These are phyloP conservation scores for Lordiphosa mommai DNA, from an alignment of 1,140 invertebrate genomes.

Conservation along the genomic window DNA sequence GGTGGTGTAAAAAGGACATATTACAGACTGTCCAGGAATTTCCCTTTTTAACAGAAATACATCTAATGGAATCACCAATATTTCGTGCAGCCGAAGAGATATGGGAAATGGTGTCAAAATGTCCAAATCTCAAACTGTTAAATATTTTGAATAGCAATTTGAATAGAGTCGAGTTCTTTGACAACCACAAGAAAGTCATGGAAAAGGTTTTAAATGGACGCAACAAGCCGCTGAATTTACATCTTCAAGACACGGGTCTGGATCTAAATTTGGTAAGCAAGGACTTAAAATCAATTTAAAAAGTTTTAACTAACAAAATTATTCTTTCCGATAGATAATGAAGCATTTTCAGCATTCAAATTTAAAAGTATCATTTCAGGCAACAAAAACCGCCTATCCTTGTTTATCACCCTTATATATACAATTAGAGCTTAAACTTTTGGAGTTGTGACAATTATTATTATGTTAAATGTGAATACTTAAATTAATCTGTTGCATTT, in stretches of 20 bases:
- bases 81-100: slow-evolving; percentile 14
- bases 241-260: neutral
- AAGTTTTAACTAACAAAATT: neutral
- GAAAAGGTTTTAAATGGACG: slow-evolving; percentile 1
- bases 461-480: neutral
- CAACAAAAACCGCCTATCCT: too few species aligned
- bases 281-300: neutral
- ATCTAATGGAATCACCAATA: slow-evolving; percentile 17
- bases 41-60: slow-evolving; percentile 17
- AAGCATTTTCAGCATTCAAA: slow-evolving; percentile 17
- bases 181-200: slow-evolving; percentile 7
- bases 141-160: slow-evolving; percentile 7
- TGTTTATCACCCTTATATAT: neutral
- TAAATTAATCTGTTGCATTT: neutral
- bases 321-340: slow-evolving; percentile 11
- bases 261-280: slow-evolving; percentile 8
- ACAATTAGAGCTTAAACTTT: neutral
- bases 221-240: neutral
- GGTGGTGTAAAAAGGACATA: slow-evolving; percentile 6
- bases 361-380: slow-evolving; percentile 5
- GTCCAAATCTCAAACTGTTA: slow-evolving; percentile 10
- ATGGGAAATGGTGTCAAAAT: slow-evolving; percentile 15
- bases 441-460: neutral
- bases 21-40: slow-evolving; percentile 8
- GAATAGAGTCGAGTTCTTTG: slow-evolving; percentile 4